phyloP scores from a whole-genome alignment of 2,888 invertebrate genomes.

The Acanthosepion lycidas region DNA sequence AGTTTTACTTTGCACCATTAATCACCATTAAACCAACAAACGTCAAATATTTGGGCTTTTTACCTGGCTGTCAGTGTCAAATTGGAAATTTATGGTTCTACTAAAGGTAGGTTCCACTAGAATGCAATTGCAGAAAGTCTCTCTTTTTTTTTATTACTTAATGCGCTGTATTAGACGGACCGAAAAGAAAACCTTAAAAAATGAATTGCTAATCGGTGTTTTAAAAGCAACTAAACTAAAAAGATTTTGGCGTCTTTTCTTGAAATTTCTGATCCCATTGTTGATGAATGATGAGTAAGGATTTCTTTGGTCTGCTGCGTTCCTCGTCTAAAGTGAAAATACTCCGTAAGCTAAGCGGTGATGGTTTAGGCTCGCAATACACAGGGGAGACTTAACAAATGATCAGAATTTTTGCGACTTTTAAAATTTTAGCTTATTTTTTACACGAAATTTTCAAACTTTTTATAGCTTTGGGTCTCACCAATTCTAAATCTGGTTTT shows the following conservation, averaged over 20 bases:
- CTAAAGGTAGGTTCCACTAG: background rate
- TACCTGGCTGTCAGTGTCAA: constrained; percentile 33
- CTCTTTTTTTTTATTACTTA: background rate
- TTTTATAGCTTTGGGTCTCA: background rate
- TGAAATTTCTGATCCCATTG: background rate
- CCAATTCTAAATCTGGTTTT: background rate
- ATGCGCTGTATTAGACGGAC: background rate
- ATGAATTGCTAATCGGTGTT: background rate
- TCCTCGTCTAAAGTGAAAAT: background rate
- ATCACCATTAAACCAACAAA: background rate
- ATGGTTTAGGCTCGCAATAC: no score
- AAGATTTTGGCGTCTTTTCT: background rate
- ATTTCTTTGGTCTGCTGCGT: background rate
- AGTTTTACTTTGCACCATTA: background rate
- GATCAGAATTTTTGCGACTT: no score
- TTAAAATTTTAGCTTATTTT: background rate
- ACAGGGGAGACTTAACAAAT: no score
- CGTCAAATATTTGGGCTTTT: background rate
- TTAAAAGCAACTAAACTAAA: background rate
- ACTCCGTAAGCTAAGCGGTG: background rate
- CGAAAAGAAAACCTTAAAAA: background rate
- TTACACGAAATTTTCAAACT: background rate
- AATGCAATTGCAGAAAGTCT: background rate
- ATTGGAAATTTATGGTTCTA: background rate
- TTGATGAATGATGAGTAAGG: background rate